Percentiles rank a stretch among this genome's conserved stretches.
Conservation (phyloP, 2,113 vertebrate genomes). For the Notechis scutatus region DNA sequence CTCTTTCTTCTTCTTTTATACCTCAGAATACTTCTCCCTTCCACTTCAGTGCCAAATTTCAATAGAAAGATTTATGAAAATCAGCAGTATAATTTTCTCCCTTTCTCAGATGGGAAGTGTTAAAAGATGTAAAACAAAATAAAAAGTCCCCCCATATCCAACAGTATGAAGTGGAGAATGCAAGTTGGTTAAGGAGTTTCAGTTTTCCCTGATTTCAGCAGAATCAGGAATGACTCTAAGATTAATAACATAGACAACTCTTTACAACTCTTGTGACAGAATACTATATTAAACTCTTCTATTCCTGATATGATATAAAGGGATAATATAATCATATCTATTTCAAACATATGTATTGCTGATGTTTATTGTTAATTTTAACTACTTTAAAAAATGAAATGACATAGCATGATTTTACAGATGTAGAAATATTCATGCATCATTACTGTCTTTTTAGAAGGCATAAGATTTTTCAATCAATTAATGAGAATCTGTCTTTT, state of each 20-base stretch:
- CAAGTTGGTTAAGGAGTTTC: background rate
- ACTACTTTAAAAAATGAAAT: background rate
- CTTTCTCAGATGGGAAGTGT: background rate
- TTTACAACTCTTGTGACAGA: background rate
- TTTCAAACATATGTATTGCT: background rate
- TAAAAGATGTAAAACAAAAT: background rate
- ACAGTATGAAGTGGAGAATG: background rate
- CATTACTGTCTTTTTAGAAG: background rate
- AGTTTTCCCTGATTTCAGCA: background rate
- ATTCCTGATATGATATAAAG: background rate
- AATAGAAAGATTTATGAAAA: background rate
- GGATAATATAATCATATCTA: background rate
- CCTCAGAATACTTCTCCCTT: background rate
- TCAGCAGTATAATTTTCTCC: background rate
- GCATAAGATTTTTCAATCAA: background rate
- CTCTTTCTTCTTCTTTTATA: background rate
- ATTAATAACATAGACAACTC: background rate
- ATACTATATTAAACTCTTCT: background rate
- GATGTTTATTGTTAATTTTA: background rate
- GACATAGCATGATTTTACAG: background rate
- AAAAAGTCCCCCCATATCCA: background rate
- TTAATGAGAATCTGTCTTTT: background rate
- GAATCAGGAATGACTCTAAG: background rate
- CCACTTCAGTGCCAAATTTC: background rate
- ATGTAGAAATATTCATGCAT: background rate